A percentile compares a stretch with the other conserved stretches of the same genome.
phyloP scores from a whole-genome alignment of 2,888 invertebrate species.

The Micropterix aruncella region DNA sequence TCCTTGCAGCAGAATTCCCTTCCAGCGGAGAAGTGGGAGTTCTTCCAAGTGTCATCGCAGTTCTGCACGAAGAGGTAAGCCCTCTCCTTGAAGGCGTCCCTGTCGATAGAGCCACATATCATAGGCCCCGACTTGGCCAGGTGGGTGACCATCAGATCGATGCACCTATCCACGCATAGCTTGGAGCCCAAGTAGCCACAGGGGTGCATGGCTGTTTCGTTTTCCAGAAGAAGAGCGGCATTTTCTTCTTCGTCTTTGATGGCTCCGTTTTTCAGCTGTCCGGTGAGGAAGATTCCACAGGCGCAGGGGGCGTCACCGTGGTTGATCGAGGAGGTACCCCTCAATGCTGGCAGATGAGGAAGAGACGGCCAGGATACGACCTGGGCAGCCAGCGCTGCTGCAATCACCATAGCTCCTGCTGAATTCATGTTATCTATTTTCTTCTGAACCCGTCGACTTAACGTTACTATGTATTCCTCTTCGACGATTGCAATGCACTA shows the following conservation, averaged over 20 bases:
- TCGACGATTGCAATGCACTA: too few species aligned
- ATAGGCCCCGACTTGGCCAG: conserved; percentile 63
- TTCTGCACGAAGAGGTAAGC: conserved; percentile 71
- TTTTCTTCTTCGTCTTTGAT: conserved; percentile 52
- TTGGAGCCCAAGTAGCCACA: conserved; percentile 56
- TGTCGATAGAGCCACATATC: conserved; percentile 60
- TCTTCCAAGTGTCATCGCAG: conserved; percentile 59
- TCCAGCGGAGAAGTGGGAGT: conserved; percentile 68
- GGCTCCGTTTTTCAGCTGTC: conserved; percentile 51
- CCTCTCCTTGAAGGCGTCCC: conserved; percentile 61
- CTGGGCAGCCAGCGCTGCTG: too few species aligned
- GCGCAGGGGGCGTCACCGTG: conserved; percentile 52
- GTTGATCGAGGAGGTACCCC: too few species aligned
- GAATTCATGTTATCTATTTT: too few species aligned
- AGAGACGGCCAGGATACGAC: too few species aligned
- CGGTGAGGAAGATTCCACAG: conserved; percentile 68
- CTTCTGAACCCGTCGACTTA: too few species aligned
- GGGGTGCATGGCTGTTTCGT: conserved; percentile 44
- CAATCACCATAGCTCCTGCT: too few species aligned
- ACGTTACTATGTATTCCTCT: too few species aligned
- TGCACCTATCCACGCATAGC: conserved; percentile 63
- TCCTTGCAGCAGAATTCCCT: conserved; percentile 74
- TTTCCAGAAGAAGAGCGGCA: conserved; percentile 57
- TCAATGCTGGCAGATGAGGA: too few species aligned
- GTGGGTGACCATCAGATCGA: conserved; percentile 69